A percentile compares a stretch with the other conserved stretches of the same genome.
phyloP scores from a whole-genome alignment of 2,113 vertebrate genomes.

The Chelonoidis abingdonii region DNA sequence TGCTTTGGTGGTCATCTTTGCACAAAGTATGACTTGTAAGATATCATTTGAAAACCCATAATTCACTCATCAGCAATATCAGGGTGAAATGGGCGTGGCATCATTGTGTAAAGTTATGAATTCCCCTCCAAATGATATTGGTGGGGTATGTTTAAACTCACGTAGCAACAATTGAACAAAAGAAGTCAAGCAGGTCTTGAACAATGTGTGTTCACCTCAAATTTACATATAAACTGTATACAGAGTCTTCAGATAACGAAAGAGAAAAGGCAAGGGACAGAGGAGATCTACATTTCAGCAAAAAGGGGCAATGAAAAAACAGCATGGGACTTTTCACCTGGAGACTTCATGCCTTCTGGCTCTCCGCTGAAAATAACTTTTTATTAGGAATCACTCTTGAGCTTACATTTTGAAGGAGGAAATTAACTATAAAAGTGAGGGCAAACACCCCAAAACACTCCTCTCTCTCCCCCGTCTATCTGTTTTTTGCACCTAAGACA shows the following conservation, averaged over 20 bases:
- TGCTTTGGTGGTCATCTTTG: neutral
- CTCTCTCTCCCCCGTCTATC: no score
- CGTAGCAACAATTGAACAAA: neutral
- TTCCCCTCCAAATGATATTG: neutral
- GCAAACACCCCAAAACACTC: neutral
- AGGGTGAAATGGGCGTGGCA: neutral
- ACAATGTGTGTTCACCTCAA: neutral
- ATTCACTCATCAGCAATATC: neutral
- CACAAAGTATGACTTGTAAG: neutral
- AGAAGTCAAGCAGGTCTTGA: neutral
- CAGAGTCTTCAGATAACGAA: neutral
- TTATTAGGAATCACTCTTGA: neutral
- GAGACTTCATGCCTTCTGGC: neutral
- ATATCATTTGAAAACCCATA: neutral
- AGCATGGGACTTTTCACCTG: neutral
- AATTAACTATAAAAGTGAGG: neutral
- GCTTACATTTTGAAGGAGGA: neutral
- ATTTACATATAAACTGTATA: neutral
- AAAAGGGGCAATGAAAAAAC: neutral
- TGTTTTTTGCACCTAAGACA: neutral
- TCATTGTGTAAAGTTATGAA: neutral
- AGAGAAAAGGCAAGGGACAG: neutral
- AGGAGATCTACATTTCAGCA: neutral
- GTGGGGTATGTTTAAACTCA: neutral
- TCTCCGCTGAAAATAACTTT: neutral